phyloP scores from a whole-genome alignment of 2,797 vertebrate species.

The Periparus ater region DNA sequence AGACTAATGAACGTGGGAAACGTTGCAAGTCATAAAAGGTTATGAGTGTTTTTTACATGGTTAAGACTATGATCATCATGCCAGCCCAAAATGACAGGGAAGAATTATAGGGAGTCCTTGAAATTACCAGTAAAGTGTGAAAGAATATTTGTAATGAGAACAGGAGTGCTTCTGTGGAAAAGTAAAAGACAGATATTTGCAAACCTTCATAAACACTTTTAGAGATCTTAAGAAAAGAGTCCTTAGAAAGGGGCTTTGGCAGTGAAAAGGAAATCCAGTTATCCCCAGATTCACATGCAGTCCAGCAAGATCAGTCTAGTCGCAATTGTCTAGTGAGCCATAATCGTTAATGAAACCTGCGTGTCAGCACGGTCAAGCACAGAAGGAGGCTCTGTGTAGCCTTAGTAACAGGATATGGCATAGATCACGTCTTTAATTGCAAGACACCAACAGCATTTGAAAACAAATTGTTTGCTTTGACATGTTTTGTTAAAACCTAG shows the following conservation, averaged over 20 bases:
- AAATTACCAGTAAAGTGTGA: not conserved
- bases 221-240: not conserved
- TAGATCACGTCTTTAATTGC: not conserved
- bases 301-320: not conserved
- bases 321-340: not conserved
- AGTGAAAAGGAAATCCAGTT: not conserved
- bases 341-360: not conserved
- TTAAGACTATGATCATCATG: not conserved
- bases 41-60: not conserved
- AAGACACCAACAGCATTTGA: not conserved
- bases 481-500: not conserved
- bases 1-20: not conserved
- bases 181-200: not conserved
- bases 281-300: not conserved
- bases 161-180: not conserved
- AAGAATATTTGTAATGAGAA: not conserved
- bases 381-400: not conserved
- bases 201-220: not conserved
- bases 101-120: not conserved
- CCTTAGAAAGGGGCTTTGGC: not conserved
- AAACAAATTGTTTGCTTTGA: slow-evolving; percentile 35
- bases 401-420: not conserved
- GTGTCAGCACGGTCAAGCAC: not conserved
- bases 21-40: not conserved
- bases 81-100: not conserved